A percentile compares a stretch with the other conserved stretches of the same genome.
Conservation (phyloP, 2,888 invertebrate genomes). For the Microctonus hyperodae region DNA sequence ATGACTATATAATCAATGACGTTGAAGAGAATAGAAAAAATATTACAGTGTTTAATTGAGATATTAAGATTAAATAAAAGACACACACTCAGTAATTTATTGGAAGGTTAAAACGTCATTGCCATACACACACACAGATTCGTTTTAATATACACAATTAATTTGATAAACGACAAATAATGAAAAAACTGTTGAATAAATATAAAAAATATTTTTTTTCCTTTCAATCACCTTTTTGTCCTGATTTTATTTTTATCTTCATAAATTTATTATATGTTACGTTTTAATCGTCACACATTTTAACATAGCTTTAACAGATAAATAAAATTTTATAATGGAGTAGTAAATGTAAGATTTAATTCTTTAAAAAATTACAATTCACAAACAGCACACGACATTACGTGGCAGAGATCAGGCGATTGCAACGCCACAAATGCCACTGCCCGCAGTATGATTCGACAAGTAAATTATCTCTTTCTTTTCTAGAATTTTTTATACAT, state of each 20-base stretch:
- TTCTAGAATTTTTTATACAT: too few species aligned
- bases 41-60: background rate
- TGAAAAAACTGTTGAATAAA: background rate
- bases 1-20: background rate
- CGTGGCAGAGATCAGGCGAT: conserved; percentile 55
- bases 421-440: conserved; percentile 41
- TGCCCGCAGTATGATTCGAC: background rate
- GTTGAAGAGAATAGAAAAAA: background rate
- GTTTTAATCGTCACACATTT: conserved; percentile 42
- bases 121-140: conserved; percentile 21
- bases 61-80: conserved; percentile 31
- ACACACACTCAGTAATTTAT: conserved; percentile 30
- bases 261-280: conserved; percentile 45
- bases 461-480: too few species aligned
- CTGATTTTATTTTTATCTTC: conserved; percentile 29
- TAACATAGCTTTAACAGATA: conserved; percentile 49
- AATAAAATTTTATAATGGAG: conserved; percentile 40
- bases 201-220: background rate
- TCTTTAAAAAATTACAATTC: conserved; percentile 39
- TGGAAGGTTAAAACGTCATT: conserved; percentile 57
- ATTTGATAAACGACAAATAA: background rate
- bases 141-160: background rate
- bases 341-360: background rate
- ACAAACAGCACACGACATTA: conserved; percentile 60
- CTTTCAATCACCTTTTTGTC: conserved; percentile 24